Base-by-base conservation (phyloP, 2,113 vertebrate species). In the Lagopus leucura region DNA sequence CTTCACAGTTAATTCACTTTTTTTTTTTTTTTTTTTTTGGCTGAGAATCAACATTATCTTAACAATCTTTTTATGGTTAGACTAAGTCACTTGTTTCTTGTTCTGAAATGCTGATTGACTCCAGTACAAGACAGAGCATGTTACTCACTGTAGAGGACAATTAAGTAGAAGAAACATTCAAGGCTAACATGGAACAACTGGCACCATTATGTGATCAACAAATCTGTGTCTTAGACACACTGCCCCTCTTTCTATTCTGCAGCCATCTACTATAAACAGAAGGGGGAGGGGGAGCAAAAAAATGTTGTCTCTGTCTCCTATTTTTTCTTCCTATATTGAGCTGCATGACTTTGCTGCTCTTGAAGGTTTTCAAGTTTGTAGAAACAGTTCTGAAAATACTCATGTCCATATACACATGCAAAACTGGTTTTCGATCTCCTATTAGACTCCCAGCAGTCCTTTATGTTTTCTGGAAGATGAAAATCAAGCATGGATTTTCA, bases 121-220 rank as follows among this genome's bases (percentile, higher is more conserved):
- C 75, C 28, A 82, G 97, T 97, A 80, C 95, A 95, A 95, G 86
- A 96, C 90, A 87, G 94, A 95, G 92, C 90, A 93, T 96, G 95
- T 96, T 95, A 95, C 97, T 96, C 71, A 94, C 94, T 96, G 95
- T 83, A 65, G 84, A 89, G 71, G 83, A 93, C 88, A 93, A 95
- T 97, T 95, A 96, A 96, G 91, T 96, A 4, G 77, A 92, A 94
- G 90, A 96, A 94, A 95, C 71, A 91, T 95, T 93, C 92, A 91
- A 90, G 93, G 85, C 70, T 91, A n/a, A 3, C 64, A 65, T 25
- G 42, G 61, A 95, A 95, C 95, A 96, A 95, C 17, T 54, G 19
- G 50, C 45, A 85, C 64, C 73, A 95, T 96, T 94, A 90, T 95
- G 79, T 32, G 52, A 77, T 32, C 85, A 91, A 94, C 82, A 88